Base-by-base conservation (phyloP, 92 coral and sea anemone genomes). In the Bergia puertoricense region DNA sequence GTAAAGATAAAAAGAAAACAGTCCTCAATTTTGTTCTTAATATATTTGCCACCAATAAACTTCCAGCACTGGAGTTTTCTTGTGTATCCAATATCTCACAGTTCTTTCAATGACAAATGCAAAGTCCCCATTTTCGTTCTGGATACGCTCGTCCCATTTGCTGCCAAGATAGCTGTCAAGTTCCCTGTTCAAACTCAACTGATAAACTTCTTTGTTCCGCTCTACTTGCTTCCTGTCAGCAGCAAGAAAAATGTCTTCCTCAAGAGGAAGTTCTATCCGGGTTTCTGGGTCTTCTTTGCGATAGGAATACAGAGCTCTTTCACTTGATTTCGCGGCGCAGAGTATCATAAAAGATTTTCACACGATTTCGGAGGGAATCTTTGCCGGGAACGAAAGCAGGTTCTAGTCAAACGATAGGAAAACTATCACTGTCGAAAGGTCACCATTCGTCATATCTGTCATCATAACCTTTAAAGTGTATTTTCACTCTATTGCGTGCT, bases 61-160 rank as follows among this genome's bases (percentile, higher is more conserved):
- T 89, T 89, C 94, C 20, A 45, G 37, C 18, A 90, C 74, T 48
- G 93, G 79, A 6, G 75, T 5, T 81, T 79, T 90, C 76, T 79
- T 88, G 1, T 71, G 23, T 11, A 88, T 50, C 93, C 95, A 88
- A 85, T 42, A 92, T 41, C 89, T 65, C 1, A 90, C 90, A 82
- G 93, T 90, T 11, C 80, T 81, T 7, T 62, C 71, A 0, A 37
- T 81, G 6, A 90, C 91, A 84, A 65, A 90, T 36, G 92, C 88
- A 85, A 86, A 92, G 84, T 88, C 91, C 15, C 95, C 93, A 45
- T 56, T 81, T 9, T 67, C 16, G 67, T 92, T 92, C 56, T 88
- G 62, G 13, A 92, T 92, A 2, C 88, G 69, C 73, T 89, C 92
- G 18, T 92, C 89, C 94, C 92, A 89, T 46, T 86, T 89, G 16